Base-by-base conservation (phyloP, 1,140 invertebrate genomes). In the Apis florea region DNA sequence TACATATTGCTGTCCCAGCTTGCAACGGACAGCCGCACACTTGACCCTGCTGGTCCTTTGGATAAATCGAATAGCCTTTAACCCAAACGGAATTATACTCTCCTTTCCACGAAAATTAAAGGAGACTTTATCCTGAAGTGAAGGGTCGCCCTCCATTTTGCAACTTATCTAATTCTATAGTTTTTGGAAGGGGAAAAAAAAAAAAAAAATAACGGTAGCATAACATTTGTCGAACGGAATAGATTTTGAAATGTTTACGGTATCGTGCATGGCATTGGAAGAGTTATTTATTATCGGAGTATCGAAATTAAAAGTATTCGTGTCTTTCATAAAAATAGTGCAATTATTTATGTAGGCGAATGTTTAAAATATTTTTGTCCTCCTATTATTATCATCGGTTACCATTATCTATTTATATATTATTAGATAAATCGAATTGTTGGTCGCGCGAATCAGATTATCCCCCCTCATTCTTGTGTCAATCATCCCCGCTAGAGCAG, bases 1-100 rank as follows among this genome's bases (percentile, higher is more conserved):
- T 90, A 90, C 90, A 88, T 89, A 90, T 90, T 88, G 89, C 89
- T 85, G 85, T 85, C 86, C 86, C 75, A 85, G 85, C 75, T 76
- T 83, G 88, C 85, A 85, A 78, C 83, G 83, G 74, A 76, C 85
- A 83, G 81, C 80, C 31, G 70, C 85, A 83, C 83, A 83, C 85
- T 86, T 86, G 85, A 85, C 85, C 85, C 79, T 79, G 67, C 74
- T 67, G 84, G 72, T 79, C 83, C 77, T 71, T 79, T 83, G 78
- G 80, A 81, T 88, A 90, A 90, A 90, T 90, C 89, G 89, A 90
- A 90, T 90, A 85, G 85, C 81, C 75, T 56, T 81, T 73, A 80
- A 86, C 85, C 84, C 77, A 82, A 82, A 82, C 74, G 80, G 51
- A 69, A 82, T 82, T 77, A 82, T 77, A 47, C 74, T 77, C 73